These are phyloP conservation scores for Porites lobata DNA, from an alignment of 92 coral and sea anemone species.

Conservation along the genomic window DNA sequence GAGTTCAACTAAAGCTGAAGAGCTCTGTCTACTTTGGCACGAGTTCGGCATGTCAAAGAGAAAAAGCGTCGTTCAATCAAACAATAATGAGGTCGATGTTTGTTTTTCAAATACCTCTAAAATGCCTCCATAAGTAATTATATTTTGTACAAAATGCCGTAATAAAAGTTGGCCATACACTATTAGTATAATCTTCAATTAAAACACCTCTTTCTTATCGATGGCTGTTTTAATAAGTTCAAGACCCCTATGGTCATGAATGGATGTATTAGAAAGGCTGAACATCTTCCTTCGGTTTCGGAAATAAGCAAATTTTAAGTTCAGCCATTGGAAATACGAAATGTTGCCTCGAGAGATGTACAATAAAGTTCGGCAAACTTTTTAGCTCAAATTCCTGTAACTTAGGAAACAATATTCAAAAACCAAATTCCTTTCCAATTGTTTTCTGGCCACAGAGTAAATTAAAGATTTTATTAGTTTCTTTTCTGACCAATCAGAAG, in stretches of 20 bases:
- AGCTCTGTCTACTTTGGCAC: slow-evolving; percentile 34
- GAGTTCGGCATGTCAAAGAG: slow-evolving; percentile 85
- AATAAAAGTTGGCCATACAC: slow-evolving; percentile 43
- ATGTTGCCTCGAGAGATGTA: slow-evolving; percentile 1
- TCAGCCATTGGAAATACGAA: slow-evolving; percentile 7
- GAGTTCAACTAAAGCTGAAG: slow-evolving; percentile 17
- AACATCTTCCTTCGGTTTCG: background rate
- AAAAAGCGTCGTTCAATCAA: slow-evolving; percentile 65
- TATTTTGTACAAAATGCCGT: slow-evolving; percentile 31
- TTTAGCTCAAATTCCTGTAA: slow-evolving; percentile 41
- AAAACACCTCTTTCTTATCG: slow-evolving; percentile 33
- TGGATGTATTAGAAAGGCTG: background rate
- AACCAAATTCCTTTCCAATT: slow-evolving; percentile 60
- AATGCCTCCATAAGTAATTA: slow-evolving; percentile 58
- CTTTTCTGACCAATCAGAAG: slow-evolving; percentile 73
- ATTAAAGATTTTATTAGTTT: slow-evolving; percentile 87
- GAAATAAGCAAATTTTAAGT: background rate
- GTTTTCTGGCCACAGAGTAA: slow-evolving; percentile 76
- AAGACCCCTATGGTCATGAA: slow-evolving; percentile 7
- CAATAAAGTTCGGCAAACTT: slow-evolving; percentile 11
- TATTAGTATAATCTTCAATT: slow-evolving; percentile 30
- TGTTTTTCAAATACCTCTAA: slow-evolving; percentile 73
- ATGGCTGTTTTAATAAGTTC: slow-evolving; percentile 28
- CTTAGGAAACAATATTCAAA: slow-evolving; percentile 53
- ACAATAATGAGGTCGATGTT: slow-evolving; percentile 60